Evolutionary conservation across 2,797 vertebrate genomes (phyloP).

Genomic region (Gymnodraco acuticeps): DNA sequence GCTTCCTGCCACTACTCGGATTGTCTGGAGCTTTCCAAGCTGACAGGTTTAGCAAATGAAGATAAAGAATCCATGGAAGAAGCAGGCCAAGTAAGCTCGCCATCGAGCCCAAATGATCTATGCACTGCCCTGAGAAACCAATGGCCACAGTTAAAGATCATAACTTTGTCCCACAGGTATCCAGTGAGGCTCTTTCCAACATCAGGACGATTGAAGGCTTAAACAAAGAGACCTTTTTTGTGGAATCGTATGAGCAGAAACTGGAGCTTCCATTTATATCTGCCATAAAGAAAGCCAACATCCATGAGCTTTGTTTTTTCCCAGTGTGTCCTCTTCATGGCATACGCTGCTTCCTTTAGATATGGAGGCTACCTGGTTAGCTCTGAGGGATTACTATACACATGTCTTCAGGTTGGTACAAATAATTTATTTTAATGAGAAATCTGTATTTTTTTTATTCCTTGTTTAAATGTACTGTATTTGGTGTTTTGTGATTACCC

Average conservation of each 20-base stretch:
- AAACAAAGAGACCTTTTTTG: slow-evolving; percentile 83
- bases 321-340: slow-evolving; percentile 86
- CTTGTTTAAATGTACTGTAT: not conserved
- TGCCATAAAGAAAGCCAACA: slow-evolving; percentile 81
- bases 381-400: slow-evolving; percentile 79
- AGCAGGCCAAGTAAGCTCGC: slow-evolving; percentile 79
- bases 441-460: not conserved
- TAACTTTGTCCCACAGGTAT: slow-evolving; percentile 74
- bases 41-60: slow-evolving; percentile 86
- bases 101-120: not conserved
- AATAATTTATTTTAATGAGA: not conserved
- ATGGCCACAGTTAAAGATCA: not conserved
- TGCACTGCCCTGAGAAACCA: slow-evolving; percentile 7
- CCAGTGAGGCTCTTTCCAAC: slow-evolving; percentile 86
- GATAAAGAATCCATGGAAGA: slow-evolving; percentile 84
- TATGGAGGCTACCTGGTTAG: slow-evolving; percentile 86
- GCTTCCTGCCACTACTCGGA: slow-evolving; percentile 85
- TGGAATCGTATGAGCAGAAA: slow-evolving; percentile 79
- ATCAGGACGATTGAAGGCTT: slow-evolving; percentile 89
- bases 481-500: slow-evolving; percentile 39
- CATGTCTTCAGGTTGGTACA: slow-evolving; percentile 85
- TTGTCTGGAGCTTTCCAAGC: slow-evolving; percentile 83
- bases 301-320: slow-evolving; percentile 87
- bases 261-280: slow-evolving; percentile 79
- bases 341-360: slow-evolving; percentile 86